Evolutionary conservation across 2,113 vertebrate species (phyloP), one percentile per base, ranked within the genome.

Genomic region (Apodemus sylvaticus): DNA sequence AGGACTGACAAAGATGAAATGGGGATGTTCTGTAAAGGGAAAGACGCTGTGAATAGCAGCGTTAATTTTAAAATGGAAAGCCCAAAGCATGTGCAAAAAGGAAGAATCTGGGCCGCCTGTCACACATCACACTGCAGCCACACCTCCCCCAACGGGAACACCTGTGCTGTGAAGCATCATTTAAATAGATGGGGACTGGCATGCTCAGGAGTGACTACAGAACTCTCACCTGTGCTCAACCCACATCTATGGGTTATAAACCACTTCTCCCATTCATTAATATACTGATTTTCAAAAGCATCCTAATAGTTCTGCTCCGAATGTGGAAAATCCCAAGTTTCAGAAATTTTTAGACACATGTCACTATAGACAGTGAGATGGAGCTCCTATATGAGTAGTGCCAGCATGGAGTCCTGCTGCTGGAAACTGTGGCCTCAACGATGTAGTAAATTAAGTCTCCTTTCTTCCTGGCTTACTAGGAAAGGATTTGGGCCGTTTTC

Each of bases 61-160:
- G 86, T 42, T 4, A 12, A 22, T 87, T 95, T 77, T 71, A 7
- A 91, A 93, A 71, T 13, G n/a, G 81, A 82, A 93, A 94, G 26
- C 9, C 29, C 45, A 51, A 48, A 62, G 14, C 24, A 2, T 39
- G 51, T 42, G 34, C 24, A 77, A 68, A 14, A 13, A 29, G 55
- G 51, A 64, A 71, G 34, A 71, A 81, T 14, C 0, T 3, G 58
- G 26, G n/a, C 11, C 20, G 42, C 12, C 7, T 24, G 11, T 1
- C 6, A 36, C 26, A 17, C 7, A 9, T 2, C 22, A 45, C 16
- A 2, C n/a, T n/a, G 5, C 7, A 51, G 89, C 64, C 58, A 24
- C 6, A 22, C 45, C n/a, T 86, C 51, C 36, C 16, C 16, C 42
- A 3, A 3, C 8, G 48, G 24, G 10, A 60, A 42, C 36, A 48